These are phyloP conservation scores for Drosophila recens DNA, from an alignment of 2,888 invertebrate genomes.

Conservation along the genomic window DNA sequence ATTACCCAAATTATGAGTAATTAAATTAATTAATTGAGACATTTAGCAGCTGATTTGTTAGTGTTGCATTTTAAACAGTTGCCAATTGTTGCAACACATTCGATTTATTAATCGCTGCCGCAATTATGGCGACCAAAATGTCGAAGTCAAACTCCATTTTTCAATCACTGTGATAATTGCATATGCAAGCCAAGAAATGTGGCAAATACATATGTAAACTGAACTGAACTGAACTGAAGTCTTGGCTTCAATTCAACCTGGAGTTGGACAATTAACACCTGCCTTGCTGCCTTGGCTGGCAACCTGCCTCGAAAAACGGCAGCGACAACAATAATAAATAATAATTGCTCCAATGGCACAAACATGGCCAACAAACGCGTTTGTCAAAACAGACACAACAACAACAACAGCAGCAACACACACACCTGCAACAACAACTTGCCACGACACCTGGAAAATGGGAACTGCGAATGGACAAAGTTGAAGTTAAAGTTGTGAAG, in stretches of 20 bases:
- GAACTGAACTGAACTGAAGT: neutral
- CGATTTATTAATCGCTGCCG: slow-evolving; percentile 21
- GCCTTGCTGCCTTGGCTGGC: slow-evolving; percentile 36
- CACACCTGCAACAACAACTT: slow-evolving; percentile 11
- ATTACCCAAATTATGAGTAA: slow-evolving; percentile 1
- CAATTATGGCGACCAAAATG: slow-evolving; percentile 41
- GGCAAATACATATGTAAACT: neutral
- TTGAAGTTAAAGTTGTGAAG: slow-evolving; percentile 7
- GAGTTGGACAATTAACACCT: slow-evolving; percentile 75
- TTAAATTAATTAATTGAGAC: slow-evolving; percentile 46
- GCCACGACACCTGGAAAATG: slow-evolving; percentile 41
- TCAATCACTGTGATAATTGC: slow-evolving; percentile 3
- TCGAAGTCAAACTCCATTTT: slow-evolving; percentile 30
- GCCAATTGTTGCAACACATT: slow-evolving; percentile 6
- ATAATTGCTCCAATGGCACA: slow-evolving; percentile 72
- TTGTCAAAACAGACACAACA: slow-evolving; percentile 63
- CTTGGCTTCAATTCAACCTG: slow-evolving; percentile 6
- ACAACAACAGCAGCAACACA: slow-evolving; percentile 25
- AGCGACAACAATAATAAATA: slow-evolving; percentile 74
- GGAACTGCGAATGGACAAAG: slow-evolving; percentile 16
- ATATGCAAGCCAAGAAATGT: slow-evolving; percentile 26
- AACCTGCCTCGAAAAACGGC: slow-evolving; percentile 35
- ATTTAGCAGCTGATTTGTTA: slow-evolving; percentile 27
- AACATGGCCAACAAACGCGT: slow-evolving; percentile 78
- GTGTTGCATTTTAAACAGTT: no score